Base-by-base conservation (phyloP, 2,797 vertebrate species). In the Oreochromis mossambicus region DNA sequence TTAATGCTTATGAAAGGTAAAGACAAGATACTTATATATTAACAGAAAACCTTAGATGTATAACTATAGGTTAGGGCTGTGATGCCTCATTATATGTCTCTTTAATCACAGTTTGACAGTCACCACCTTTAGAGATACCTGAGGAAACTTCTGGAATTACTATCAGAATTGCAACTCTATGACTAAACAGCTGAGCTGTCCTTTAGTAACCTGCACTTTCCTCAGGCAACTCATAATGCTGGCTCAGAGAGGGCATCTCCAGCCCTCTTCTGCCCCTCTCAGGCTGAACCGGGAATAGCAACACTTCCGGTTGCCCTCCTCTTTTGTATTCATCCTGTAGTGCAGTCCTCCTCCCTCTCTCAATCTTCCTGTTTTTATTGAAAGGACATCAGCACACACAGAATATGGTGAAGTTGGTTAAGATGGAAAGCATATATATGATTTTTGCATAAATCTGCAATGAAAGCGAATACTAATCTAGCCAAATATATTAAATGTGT, bases 241-340 rank as follows among this genome's bases (percentile, higher is more conserved):
- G 66, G 12, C 50, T 77, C 38, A 76, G 46, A 63, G 19, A 24
- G 21, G 36, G 63, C 76, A 86, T 93, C 61, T 83, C 83, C 77
- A 91, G 92, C 92, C 91, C 94, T 92, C 87, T 91, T 24, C 93
- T 93, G 93, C 94, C 95, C n/a, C 92, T 90, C 56, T 80, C 91
- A 91, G 95, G 91, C 51, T 11, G 36, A 82, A 73, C 21, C 4
- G 7, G 55, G 89, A 52, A 15, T 70, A 87, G 86, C 94, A 91
- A 84, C 63, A 95, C 93, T 95, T 96, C 95, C 95, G 95, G 94
- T 94, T 63, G 76, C 77, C 83, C 38, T 92, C 21, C 8, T 85
- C 81, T 63, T 93, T 94, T 86, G 82, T 92, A 89, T 91, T 92
- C 85, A 29, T 51, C 78, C 54, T 29, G 77, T 87, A 90, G 13